Conservation (phyloP, 2,797 vertebrate species). For the Acipenser oxyrinchus region DNA sequence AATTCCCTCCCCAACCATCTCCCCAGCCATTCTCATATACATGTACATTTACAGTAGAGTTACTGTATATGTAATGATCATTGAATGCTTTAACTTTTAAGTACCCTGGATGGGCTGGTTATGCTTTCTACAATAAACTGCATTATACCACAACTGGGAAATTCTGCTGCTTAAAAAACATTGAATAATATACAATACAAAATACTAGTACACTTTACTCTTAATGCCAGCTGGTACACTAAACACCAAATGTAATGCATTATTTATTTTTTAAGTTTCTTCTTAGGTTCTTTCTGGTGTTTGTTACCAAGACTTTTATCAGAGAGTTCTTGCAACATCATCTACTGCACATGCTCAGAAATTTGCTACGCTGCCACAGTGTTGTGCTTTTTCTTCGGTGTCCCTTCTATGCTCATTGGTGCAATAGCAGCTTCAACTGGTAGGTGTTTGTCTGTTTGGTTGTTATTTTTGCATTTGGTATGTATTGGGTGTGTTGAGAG, state of each 20-base stretch:
- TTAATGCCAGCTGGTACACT: background rate
- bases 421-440: slow-evolving; percentile 56
- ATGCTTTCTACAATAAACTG: too few species aligned
- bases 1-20: too few species aligned
- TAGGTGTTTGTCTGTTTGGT: slow-evolving; percentile 17
- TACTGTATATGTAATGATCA: too few species aligned
- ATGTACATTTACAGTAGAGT: too few species aligned
- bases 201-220: background rate
- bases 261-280: slow-evolving; percentile 10
- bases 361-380: slow-evolving; percentile 49
- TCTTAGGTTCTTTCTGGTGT: slow-evolving; percentile 47
- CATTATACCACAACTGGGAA: too few species aligned
- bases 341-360: slow-evolving; percentile 52
- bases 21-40: too few species aligned
- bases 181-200: background rate
- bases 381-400: slow-evolving; percentile 54
- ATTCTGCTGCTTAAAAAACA: background rate
- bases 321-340: slow-evolving; percentile 41
- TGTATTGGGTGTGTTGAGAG: too few species aligned
- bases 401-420: slow-evolving; percentile 51
- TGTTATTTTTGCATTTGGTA: too few species aligned
- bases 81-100: too few species aligned
- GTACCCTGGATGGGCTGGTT: too few species aligned
- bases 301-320: slow-evolving; percentile 45
- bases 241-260: background rate